These are phyloP conservation scores for Catharus bicknelli DNA, from an alignment of 2,113 vertebrate species.

Conservation along the genomic window DNA sequence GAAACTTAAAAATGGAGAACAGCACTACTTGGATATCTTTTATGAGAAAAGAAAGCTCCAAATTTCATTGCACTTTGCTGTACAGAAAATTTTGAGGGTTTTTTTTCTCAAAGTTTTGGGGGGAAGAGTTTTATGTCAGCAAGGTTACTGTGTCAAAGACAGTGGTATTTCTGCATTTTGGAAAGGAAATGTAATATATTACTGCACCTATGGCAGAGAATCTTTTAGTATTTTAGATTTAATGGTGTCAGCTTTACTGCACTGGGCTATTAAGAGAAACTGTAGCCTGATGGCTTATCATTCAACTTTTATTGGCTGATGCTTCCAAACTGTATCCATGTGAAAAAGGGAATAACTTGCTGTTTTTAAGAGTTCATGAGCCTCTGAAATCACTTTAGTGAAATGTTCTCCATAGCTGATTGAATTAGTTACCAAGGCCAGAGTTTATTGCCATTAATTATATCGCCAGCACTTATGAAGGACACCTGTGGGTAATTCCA, in stretches of 20 bases:
- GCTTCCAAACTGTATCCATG: not conserved
- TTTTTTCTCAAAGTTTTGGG: not conserved
- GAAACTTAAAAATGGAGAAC: not conserved
- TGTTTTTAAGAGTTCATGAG: constrained; percentile 20
- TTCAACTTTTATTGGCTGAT: not conserved
- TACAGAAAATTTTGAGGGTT: not conserved
- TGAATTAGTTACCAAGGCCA: constrained; percentile 52
- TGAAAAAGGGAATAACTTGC: not conserved
- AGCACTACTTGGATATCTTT: not conserved
- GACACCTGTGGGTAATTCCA: constrained; percentile 52
- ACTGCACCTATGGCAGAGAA: not conserved
- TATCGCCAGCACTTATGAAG: constrained; percentile 14
- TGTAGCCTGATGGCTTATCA: not conserved
- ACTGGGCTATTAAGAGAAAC: not conserved
- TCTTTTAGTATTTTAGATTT: not conserved
- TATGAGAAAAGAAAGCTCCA: not conserved
- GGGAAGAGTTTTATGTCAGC: not conserved
- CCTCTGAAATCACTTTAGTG: constrained; percentile 4
- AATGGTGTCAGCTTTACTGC: not conserved
- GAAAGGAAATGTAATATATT: not conserved
- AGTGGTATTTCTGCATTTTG: not conserved
- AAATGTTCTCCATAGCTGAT: not conserved
- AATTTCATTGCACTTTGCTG: not conserved
- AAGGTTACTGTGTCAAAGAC: not conserved
- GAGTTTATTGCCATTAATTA: constrained; percentile 62